Evolutionary conservation across 1,140 invertebrate species (phyloP), one percentile per base, ranked within the genome.

Genomic region (Bombus superbus): DNA sequence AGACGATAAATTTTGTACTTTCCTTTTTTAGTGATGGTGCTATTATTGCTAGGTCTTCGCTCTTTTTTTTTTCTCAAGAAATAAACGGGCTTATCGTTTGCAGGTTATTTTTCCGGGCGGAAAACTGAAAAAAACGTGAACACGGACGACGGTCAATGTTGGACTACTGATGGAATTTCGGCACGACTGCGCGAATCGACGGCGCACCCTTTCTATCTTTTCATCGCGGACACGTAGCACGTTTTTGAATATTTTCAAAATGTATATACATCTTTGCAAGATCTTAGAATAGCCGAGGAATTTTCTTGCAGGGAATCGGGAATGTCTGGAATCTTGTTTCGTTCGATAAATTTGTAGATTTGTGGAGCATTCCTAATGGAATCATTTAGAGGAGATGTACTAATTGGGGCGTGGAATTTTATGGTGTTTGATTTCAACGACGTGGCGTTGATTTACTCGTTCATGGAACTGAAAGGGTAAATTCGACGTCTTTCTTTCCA

Each of bases 91-190:
- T 25, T 13, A 8, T 25, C 18, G n/a, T 25, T 35, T 2, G 9
- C 6, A 22, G 40, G 4, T 1, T 18, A 28, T 78, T 66, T 83
- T 66, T 40, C 15, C 9, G 15, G 1, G 35, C 15, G 25, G 57
- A 66, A 83, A 73, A 42, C 35, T 5, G 47, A 28, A 76, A 73
- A 71, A 84, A 69, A 78, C n/a, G 9, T 47, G 38, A 80, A 76
- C 81, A 74, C 71, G 81, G 64, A 62, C 86, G 83, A 86, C 82
- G 80, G 88, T 91, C 86, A 87, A 82, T 86, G 86, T 80, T 72
- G 78, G 86, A 91, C 86, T 88, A 85, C 73, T 85, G 47, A 82
- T 81, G 69, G 44, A 82, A 91, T 75, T 86, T 83, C 90, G 87
- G 84, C 83, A 76, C 86, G 76, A 40, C 78, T 69, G 83, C 80